Conservation (phyloP, 1,140 invertebrate genomes). For the Neodiprion virginianus region DNA sequence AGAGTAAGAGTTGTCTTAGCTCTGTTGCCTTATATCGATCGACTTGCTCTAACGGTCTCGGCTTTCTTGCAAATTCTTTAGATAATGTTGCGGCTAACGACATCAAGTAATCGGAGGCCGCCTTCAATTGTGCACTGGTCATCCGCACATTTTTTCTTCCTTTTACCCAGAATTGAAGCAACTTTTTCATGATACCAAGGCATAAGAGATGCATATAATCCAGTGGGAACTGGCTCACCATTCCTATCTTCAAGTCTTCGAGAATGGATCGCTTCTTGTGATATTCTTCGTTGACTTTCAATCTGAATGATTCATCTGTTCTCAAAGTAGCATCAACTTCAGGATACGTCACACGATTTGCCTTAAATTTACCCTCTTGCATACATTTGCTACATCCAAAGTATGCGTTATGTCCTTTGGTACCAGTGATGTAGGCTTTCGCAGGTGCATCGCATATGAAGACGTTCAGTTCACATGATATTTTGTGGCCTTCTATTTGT, state of each 20-base stretch:
- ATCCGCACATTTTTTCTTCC: constrained; percentile 27
- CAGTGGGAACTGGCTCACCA: constrained; percentile 38
- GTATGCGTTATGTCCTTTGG: constrained; percentile 20
- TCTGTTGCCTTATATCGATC: constrained; percentile 55
- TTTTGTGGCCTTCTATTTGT: too few relatives aligned
- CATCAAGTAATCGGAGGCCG: constrained; percentile 10
- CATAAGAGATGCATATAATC: constrained; percentile 47
- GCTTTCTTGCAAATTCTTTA: constrained; percentile 46
- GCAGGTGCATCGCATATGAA: too few relatives aligned
- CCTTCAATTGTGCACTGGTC: not conserved
- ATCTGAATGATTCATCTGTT: constrained; percentile 36
- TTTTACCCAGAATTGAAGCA: constrained; percentile 34
- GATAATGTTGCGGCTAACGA: constrained; percentile 26
- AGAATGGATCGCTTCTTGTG: constrained; percentile 21
- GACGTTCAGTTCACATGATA: too few relatives aligned
- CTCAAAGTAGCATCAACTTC: constrained; percentile 18
- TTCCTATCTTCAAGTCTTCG: constrained; percentile 22
- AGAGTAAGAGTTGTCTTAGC: constrained; percentile 51
- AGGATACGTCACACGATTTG: constrained; percentile 26
- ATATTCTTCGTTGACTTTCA: not conserved
- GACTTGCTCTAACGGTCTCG: constrained; percentile 12
- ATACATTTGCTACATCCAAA: constrained; percentile 47
- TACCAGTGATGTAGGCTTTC: too few relatives aligned
- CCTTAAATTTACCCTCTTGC: constrained; percentile 12
- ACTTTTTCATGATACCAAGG: constrained; percentile 30